These are phyloP conservation scores for Osmerus eperlanus DNA, from an alignment of 2,113 vertebrate species.

Conservation along the genomic window DNA sequence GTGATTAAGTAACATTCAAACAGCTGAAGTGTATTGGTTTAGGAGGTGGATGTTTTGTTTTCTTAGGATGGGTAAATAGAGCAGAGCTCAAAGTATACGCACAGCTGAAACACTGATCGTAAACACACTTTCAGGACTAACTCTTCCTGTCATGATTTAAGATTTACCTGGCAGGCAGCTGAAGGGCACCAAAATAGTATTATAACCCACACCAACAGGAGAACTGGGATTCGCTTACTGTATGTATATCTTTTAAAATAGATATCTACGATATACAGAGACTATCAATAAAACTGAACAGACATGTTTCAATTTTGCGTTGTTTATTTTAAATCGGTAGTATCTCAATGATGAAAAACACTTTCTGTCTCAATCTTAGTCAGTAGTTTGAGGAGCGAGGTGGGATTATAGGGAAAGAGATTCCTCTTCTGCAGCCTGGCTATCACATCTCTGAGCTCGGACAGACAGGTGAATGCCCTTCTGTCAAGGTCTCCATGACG, in stretches of 20 bases:
- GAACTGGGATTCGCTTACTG: background rate
- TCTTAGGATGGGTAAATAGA: background rate
- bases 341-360: background rate
- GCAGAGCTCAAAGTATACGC: background rate
- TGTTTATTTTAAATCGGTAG: no score
- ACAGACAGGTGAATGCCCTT: slow-evolving; percentile 69
- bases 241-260: background rate
- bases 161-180: background rate
- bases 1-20: no score
- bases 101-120: background rate
- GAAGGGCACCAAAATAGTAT: no score
- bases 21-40: background rate
- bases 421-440: slow-evolving; percentile 76
- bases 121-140: no score
- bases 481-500: slow-evolving; percentile 17
- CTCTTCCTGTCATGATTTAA: background rate
- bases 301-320: background rate
- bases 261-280: background rate
- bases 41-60: slow-evolving; percentile 1
- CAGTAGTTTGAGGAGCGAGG: slow-evolving; percentile 82
- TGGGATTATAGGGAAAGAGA: slow-evolving; percentile 90
- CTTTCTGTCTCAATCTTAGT: slow-evolving; percentile 47
- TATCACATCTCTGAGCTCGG: slow-evolving; percentile 76
- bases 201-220: no score
- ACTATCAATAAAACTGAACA: background rate